Conservation (phyloP, 1,140 invertebrate species). For the Nasonia giraulti region DNA sequence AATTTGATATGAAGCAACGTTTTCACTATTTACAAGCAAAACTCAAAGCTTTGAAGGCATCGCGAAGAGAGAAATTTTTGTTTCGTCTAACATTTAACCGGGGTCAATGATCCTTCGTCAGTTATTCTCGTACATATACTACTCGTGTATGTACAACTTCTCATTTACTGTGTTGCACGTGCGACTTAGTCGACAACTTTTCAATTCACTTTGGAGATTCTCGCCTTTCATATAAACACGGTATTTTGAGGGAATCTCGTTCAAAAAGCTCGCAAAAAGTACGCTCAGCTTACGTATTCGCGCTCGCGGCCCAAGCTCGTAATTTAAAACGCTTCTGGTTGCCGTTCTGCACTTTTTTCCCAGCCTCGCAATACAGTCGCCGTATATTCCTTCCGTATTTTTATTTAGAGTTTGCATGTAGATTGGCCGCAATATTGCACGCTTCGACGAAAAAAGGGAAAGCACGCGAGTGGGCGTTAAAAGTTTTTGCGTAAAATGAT, state of each 20-base stretch:
- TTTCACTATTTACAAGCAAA: too few relatives aligned
- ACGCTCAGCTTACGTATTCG: neutral
- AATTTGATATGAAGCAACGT: too few relatives aligned
- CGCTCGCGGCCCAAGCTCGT: neutral
- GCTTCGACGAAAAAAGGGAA: neutral
- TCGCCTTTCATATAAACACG: neutral
- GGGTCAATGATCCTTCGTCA: slow-evolving; percentile 22
- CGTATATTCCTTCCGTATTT: neutral
- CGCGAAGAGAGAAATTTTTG: neutral
- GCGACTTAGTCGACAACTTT: neutral
- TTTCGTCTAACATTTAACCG: slow-evolving; percentile 18
- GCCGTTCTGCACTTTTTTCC: neutral
- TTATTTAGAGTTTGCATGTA: slow-evolving; percentile 17
- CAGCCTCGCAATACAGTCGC: neutral
- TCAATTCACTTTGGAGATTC: neutral
- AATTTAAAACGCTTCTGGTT: slow-evolving; percentile 12
- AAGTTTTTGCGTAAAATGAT: slow-evolving; percentile 15
- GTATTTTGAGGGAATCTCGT: slow-evolving; percentile 8
- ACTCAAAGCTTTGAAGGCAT: too few relatives aligned
- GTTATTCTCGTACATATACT: slow-evolving; percentile 6
- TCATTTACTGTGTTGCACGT: neutral
- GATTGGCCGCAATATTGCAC: neutral
- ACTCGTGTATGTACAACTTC: neutral
- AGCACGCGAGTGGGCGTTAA: neutral
- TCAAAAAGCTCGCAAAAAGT: neutral